Percentiles rank a stretch among this genome's conserved stretches.
phyloP scores from a whole-genome alignment of 1,140 invertebrate species.

The Maconellicoccus hirsutus region DNA sequence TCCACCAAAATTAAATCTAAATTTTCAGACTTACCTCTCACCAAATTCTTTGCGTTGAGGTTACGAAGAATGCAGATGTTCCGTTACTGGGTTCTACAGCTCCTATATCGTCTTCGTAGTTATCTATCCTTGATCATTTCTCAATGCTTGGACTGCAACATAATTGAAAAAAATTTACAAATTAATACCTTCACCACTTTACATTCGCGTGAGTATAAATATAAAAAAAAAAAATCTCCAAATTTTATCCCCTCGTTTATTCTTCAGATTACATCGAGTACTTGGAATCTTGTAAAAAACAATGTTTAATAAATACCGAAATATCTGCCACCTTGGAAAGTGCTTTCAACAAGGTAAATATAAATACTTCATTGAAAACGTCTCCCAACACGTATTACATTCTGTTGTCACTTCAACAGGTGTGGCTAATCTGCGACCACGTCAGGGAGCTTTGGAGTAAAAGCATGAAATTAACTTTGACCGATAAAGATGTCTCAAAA shows the following conservation, averaged over 20 bases:
- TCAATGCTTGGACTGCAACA: not conserved
- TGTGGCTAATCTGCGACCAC: not conserved
- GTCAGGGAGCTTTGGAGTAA: not conserved
- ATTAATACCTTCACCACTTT: not conserved
- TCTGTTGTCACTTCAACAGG: not conserved
- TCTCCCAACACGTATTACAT: too few species aligned
- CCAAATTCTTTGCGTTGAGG: not conserved
- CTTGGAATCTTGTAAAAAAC: not conserved
- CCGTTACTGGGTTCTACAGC: not conserved
- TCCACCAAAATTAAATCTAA: too few species aligned
- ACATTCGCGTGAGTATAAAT: not conserved
- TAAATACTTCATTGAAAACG: too few species aligned
- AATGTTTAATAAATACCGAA: not conserved
- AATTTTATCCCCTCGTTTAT: not conserved
- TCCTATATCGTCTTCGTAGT: not conserved
- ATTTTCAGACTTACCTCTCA: not conserved
- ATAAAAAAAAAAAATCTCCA: not conserved
- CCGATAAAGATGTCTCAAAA: not conserved
- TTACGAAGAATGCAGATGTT: not conserved
- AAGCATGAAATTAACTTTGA: not conserved
- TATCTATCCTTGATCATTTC: not conserved
- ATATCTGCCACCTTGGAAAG: not conserved
- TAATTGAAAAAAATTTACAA: not conserved
- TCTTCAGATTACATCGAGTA: not conserved
- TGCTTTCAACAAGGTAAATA: not conserved